Evolutionary conservation across 2,797 vertebrate species (phyloP).

Genomic region (Poecile montanus): DNA sequence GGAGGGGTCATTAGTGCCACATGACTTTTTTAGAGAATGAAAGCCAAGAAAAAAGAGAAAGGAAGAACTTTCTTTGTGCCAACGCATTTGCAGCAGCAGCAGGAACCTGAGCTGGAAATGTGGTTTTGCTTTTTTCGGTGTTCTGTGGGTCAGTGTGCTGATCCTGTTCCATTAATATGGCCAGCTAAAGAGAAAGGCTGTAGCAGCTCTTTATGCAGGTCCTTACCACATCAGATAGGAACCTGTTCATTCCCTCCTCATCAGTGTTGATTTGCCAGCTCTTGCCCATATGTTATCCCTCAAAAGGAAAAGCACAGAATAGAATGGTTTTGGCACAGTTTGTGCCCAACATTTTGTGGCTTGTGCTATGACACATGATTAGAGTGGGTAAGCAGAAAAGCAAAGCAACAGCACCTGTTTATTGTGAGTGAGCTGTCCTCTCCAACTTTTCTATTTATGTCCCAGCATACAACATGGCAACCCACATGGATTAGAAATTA

Average conservation of each 20-base stretch:
- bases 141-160: background rate
- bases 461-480: constrained; percentile 50
- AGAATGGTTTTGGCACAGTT: background rate
- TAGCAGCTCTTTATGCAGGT: background rate
- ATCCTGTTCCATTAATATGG: background rate
- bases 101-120: background rate
- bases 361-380: constrained; percentile 17
- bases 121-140: background rate
- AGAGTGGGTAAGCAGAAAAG: constrained; percentile 15
- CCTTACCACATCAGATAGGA: background rate
- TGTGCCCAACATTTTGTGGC: background rate
- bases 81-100: background rate
- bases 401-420: constrained; percentile 42
- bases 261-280: constrained; percentile 40
- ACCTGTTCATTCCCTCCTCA: background rate
- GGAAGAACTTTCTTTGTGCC: background rate
- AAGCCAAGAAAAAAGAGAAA: background rate
- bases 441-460: constrained; percentile 60
- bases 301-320: constrained; percentile 34
- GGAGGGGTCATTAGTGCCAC: background rate
- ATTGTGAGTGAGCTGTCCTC: constrained; percentile 17
- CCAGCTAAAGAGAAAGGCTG: background rate
- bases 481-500: constrained; percentile 69
- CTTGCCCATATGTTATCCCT: background rate
- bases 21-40: background rate